Base-by-base conservation (phyloP, 2,797 vertebrate genomes). In the Morus bassanus region DNA sequence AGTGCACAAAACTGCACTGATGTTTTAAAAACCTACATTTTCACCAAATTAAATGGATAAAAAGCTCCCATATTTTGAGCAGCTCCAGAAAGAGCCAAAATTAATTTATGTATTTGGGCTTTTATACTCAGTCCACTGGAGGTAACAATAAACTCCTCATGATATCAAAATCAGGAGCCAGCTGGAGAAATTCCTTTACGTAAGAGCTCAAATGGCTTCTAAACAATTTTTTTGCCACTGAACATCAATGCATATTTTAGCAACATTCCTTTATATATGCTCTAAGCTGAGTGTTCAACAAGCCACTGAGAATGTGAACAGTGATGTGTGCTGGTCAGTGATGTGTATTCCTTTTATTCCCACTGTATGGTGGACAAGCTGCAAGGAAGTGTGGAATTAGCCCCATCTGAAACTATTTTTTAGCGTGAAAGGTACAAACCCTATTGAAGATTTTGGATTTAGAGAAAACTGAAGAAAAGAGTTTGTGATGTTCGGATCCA, bases 341-440 rank as follows among this genome's bases (percentile, higher is more conserved):
- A 18, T 60, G 25, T 37, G 6, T 61, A 17, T 56, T 73, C 31
- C 17, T 91, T 85, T 9, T 18, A 39, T 41, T 83, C 28, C 25
- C 30, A 16, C 23, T 53, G 6, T 27, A 33, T 18, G 25, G 28
- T 13, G 8, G 25, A 22, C 46, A 68, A 72, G 10, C 7, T 75
- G 4, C 25, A 59, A 57, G 11, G 11, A 61, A 64, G 15, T 24
- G 17, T 76, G 50, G 28, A 64, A 39, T 64, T 46, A 65, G 3
- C 22, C 9, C 67, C 17, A 30, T 53, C 45, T 73, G 45, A 78
- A 93, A 37, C 18, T 43, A 27, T 4, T 54, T 63, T 67, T 82
- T 59, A 54, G 3, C 0, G 0, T 76, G 33, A 84, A 50, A 63
- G 6, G 5, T 69, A 31, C 41, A 56, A 31, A 2, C 88, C 54